Base-by-base conservation (phyloP, 2,113 vertebrate species). In the Oxyura jamaicensis region DNA sequence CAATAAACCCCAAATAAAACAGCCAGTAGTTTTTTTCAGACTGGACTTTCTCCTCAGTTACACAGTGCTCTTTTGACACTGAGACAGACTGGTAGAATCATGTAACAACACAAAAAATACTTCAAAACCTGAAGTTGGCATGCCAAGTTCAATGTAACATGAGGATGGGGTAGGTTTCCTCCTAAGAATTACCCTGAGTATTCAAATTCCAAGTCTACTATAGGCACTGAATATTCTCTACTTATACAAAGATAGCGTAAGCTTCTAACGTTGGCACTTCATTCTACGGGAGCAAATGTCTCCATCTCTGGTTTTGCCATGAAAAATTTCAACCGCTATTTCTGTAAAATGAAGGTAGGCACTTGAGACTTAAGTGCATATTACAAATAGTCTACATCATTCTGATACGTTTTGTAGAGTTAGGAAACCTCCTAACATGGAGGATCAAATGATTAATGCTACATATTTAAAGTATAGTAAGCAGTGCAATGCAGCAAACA, bases 391-490 rank as follows among this genome's bases (percentile, higher is more conserved):
- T 44, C 20, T 20, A 86, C 12, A 44, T 6, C 21, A 42, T 58
- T 78, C 8, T 39, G 60, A 0, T 10, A 83, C 10, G 67, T 77
- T 15, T 71, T 91, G 90, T 93, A 93, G 80, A 90, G 88, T 93
- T 81, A 88, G 74, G 44, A 90, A 84, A 31, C 62, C 62, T 86
- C 65, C 65, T 86, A 91, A 86, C 62, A 35, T 1, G 25, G 3
- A 86, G 21, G 17, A 72, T 72, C 35, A 86, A 88, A 62, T 6
- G 0, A 92, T 95, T 95, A 97, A 96, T 96, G 96, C 95, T 93
- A 28, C 6, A 13, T 1, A 28, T 89, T 93, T 60, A 48, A 93
- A 90, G 69, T 59, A 41, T 65, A 78, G 11, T 66, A 75, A 66
- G 25, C 53, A 73, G 90, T 65, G 80, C 83, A 82, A 91, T 8